These are phyloP conservation scores for Coryphaenoides rupestris DNA, from an alignment of 2,113 vertebrate species.

Conservation along the genomic window DNA sequence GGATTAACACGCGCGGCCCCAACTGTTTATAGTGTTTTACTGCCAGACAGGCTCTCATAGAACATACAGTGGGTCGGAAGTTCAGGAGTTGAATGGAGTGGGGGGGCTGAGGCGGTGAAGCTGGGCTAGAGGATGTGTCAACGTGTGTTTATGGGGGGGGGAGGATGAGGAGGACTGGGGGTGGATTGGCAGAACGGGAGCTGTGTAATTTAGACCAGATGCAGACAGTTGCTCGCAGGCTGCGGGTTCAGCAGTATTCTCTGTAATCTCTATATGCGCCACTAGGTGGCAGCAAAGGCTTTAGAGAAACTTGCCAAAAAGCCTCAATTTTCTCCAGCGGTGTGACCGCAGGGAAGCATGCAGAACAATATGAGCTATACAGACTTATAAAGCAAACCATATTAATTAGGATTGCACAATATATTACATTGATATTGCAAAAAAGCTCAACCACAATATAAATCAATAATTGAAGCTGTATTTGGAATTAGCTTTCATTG, in stretches of 20 bases:
- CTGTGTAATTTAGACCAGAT: conserved; percentile 84
- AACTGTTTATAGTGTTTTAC: no score
- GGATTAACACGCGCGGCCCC: background rate
- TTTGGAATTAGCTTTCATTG: no score
- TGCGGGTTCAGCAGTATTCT: conserved; percentile 16
- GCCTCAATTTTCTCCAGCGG: background rate
- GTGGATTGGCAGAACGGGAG: conserved; percentile 61
- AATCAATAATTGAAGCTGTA: no score
- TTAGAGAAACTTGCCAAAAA: conserved; percentile 18
- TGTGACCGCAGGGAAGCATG: no score
- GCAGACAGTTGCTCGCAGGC: conserved; percentile 26
- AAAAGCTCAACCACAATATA: no score
- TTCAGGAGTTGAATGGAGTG: conserved; percentile 65
- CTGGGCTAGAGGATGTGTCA: conserved; percentile 73
- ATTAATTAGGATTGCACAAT: no score
- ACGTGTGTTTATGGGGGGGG: conserved; percentile 37
- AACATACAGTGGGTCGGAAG: conserved; percentile 49
- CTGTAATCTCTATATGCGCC: conserved; percentile 34
- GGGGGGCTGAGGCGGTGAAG: conserved; percentile 60
- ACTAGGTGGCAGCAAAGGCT: conserved; percentile 64
- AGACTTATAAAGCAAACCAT: no score
- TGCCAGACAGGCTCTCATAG: conserved; percentile 9
- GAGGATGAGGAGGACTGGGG: conserved; percentile 35
- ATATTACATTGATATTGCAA: no score
- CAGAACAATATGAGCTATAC: no score